Evolutionary conservation across 2,888 invertebrate genomes (phyloP).

Genomic region (Bugulina stolonifera): DNA sequence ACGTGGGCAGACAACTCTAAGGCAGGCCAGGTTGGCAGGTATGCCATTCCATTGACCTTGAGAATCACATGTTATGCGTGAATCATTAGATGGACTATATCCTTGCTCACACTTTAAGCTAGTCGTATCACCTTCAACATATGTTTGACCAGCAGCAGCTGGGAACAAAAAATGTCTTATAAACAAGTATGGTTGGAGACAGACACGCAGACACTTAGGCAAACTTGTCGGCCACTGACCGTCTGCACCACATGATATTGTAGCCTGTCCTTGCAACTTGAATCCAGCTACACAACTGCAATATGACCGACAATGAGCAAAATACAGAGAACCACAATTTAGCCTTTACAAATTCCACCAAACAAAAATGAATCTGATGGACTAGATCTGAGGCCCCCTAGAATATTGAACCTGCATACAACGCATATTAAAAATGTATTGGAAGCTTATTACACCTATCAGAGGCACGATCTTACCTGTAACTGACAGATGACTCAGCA

Average conservation of each 20-base stretch:
- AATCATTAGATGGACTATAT: neutral
- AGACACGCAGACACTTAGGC: neutral
- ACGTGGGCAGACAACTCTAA: neutral
- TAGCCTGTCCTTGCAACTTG: neutral
- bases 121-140: neutral
- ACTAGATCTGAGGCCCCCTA: too few species aligned
- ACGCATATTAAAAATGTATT: too few species aligned
- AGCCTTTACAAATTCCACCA: too few species aligned
- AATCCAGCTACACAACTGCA: neutral
- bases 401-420: too few species aligned
- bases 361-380: too few species aligned
- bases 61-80: neutral
- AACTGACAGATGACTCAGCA: neutral
- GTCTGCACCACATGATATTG: neutral
- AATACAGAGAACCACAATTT: too few species aligned
- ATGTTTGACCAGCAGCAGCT: neutral
- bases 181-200: neutral
- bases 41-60: neutral
- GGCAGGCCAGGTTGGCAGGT: neutral
- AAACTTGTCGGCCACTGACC: neutral
- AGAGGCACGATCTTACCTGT: neutral
- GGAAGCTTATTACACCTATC: too few species aligned
- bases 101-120: neutral
- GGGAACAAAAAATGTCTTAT: neutral
- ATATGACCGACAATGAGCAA: too few species aligned